Base-by-base conservation (phyloP, 2,113 vertebrate genomes). In the Rhynchopsitta pachyrhyncha region DNA sequence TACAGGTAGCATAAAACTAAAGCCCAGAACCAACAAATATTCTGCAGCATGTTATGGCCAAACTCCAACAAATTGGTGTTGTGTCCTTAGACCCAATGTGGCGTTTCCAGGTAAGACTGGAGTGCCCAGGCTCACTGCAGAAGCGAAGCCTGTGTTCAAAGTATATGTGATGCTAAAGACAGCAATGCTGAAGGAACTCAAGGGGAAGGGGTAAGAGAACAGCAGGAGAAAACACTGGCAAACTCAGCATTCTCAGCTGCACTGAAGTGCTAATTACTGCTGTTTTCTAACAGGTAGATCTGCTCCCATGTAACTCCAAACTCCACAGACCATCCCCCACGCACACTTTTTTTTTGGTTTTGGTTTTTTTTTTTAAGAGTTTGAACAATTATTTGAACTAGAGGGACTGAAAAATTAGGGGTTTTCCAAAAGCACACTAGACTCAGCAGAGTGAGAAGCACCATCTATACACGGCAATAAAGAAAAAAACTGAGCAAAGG, bases 81-180 rank as follows among this genome's bases (percentile, higher is more conserved):
- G 5, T 4, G 6, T 33, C 73, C 57, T 57, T 0, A 13, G 27
- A n/a, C 5, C 64, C 1, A 0, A 2, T 2, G 16, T 0, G 3
- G 69, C 28, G 6, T 12, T 44, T 13, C 67, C 92, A 62, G 68
- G 35, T 22, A 20, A 24, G n/a, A 18, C 66, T 8, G 24, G 44
- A 49, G 39, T 0, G 1, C 6, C 4, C 17, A 13, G 63, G 27
- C 11, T 29, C 1, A 2, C 50, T 64, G 82, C n/a, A 44, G n/a
- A n/a, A 22, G n/a, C 23, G 18, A 15, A 6, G 57, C 16, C n/a
- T 17, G 2, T 14, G 41, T 20, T 67, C 52, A 55, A 13, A 41
- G 60, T 46, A 4, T 0, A 15, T 1, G 11, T 2, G 17, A 47
- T 24, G 25, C 12, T 33, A 23, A 11, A 59, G 83, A 39, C 5